Base-by-base conservation (phyloP, 2,113 vertebrate genomes). In the Pimephales promelas region DNA sequence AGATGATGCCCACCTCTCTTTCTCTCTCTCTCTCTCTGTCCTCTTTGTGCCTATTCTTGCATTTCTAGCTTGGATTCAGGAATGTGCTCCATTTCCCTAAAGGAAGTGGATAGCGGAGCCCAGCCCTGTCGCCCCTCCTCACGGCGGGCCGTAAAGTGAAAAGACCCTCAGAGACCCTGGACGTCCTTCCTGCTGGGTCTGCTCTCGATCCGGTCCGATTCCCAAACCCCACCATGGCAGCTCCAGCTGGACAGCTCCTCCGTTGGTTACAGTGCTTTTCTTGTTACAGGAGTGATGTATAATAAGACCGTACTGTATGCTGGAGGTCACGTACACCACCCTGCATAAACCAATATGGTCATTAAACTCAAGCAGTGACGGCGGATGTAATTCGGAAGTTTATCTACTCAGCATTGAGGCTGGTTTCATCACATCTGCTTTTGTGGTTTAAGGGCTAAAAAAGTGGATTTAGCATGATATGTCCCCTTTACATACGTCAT, bases 11-110 rank as follows among this genome's bases (percentile, higher is more conserved):
- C 34, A n/a, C 34, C 34, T n/a, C n/a, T n/a, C n/a, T n/a, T n/a
- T n/a, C 22, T 68, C 64, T 5, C 64, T 40, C 6, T 68, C 16
- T 52, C 68, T 52, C 31, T 43, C 43, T 84, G 4, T 66, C 62
- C 43, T 84, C 75, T 7, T 8, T 24, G 4, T 49, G 82, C 70
- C 62, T 62, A 40, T 45, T 61, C 75, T 76, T 86, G 43, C 24
- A 28, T 43, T 59, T 81, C 34, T 57, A 82, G 59, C 6, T 52
- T 47, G 36, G 81, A 62, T 74, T 49, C 80, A 54, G 28, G 89
- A 89, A 86, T 92, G 72, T 70, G 72, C 90, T 90, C 89, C 87
- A 87, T 89, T 93, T 94, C 87, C 91, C 80, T 2, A 84, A 70
- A 89, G 89, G 90, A 94, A 87, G 81, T 82, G 76, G 79, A 72